These are phyloP conservation scores for Archips xylosteana DNA, from an alignment of 2,888 invertebrate genomes.

Conservation along the genomic window DNA sequence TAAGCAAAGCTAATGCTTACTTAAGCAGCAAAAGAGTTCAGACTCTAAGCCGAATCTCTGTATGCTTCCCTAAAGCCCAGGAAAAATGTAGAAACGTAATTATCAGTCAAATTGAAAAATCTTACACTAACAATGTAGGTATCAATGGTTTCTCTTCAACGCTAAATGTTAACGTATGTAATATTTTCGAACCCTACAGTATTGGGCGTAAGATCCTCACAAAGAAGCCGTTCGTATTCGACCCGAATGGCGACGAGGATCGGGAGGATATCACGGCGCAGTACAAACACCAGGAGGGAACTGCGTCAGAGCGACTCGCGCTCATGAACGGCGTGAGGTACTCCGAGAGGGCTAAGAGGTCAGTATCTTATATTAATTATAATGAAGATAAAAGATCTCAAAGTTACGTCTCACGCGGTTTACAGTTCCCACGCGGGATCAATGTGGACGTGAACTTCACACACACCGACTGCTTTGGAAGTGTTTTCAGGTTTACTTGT, in stretches of 20 bases:
- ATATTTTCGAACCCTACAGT: conserved; percentile 71
- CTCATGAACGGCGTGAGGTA: conserved; percentile 91
- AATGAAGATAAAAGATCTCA: no score
- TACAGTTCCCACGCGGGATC: no score
- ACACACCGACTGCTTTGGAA: no score
- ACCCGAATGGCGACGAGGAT: conserved; percentile 90
- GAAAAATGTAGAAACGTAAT: no score
- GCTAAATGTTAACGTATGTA: background rate
- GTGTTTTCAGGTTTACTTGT: no score
- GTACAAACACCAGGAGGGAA: conserved; percentile 91
- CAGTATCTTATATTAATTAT: conserved; percentile 16
- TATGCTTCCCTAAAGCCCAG: no score
- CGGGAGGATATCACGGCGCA: conserved; percentile 88
- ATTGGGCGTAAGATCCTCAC: conserved; percentile 91
- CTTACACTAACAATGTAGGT: background rate
- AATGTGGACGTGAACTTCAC: no score
- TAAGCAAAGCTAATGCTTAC: no score
- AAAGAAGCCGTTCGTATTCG: conserved; percentile 90
- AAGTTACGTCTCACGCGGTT: no score
- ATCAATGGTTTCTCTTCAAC: background rate
- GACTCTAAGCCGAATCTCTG: no score
- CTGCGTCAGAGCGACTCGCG: conserved; percentile 89
- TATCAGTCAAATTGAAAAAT: no score
- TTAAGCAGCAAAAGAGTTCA: no score
- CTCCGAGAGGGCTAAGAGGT: conserved; percentile 88